These are phyloP conservation scores for Pristionchus entomophagus DNA, from an alignment of 2,888 invertebrate species.

Conservation along the genomic window DNA sequence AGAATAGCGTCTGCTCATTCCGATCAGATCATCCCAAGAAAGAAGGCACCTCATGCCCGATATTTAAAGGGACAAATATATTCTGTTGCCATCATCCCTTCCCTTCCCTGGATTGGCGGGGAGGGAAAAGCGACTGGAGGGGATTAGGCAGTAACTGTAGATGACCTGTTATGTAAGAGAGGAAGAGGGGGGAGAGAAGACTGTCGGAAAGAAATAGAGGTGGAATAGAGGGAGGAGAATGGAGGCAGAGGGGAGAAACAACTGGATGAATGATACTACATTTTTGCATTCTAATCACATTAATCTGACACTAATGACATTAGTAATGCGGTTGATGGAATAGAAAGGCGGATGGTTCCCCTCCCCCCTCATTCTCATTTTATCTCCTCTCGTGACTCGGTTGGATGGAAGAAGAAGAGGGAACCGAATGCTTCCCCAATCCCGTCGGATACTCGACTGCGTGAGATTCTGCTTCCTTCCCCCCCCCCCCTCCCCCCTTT, in stretches of 20 bases:
- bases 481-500: too few relatives aligned
- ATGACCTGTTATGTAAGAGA: constrained; percentile 30
- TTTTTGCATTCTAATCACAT: too few relatives aligned
- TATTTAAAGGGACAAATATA: not conserved
- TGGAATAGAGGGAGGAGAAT: not conserved
- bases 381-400: not conserved
- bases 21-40: too few relatives aligned
- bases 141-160: constrained; percentile 33
- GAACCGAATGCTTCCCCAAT: constrained; percentile 22
- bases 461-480: not conserved
- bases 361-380: not conserved
- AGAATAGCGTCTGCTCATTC: too few relatives aligned
- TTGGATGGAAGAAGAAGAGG: not conserved
- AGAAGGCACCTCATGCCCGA: too few relatives aligned
- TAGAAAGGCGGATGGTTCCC: not conserved
- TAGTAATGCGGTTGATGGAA: too few relatives aligned
- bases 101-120: not conserved
- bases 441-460: not conserved
- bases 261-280: too few relatives aligned
- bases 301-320: too few relatives aligned
- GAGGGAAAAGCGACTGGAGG: constrained; percentile 21
- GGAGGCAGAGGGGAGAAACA: not conserved
- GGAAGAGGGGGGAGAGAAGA: not conserved
- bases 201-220: not conserved
- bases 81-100: constrained; percentile 17